phyloP scores from a whole-genome alignment of 2,888 invertebrate species.

The Pristionchus exspectatus region DNA sequence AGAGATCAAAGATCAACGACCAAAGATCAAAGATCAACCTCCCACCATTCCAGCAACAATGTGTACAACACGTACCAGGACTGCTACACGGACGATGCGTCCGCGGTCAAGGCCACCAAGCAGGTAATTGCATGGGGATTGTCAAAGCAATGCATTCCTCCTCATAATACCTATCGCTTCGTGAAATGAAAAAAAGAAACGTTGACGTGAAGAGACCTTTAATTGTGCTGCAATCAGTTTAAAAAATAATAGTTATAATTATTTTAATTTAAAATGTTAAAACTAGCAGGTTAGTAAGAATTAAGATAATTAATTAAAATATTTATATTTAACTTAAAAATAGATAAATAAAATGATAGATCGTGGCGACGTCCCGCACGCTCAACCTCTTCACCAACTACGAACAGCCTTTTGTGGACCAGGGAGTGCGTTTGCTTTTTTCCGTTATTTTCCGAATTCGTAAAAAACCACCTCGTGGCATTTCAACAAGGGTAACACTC shows the following conservation, averaged over 20 bases:
- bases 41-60: slow-evolving; percentile 63
- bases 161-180: too few relatives aligned
- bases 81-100: slow-evolving; percentile 60
- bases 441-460: too few relatives aligned
- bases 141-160: too few relatives aligned
- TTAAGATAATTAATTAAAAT: background rate
- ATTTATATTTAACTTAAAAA: too few relatives aligned
- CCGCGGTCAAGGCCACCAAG: slow-evolving; percentile 32
- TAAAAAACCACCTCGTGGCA: too few relatives aligned
- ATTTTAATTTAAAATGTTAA: too few relatives aligned
- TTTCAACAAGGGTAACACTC: too few relatives aligned
- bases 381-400: slow-evolving; percentile 60
- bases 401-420: slow-evolving; percentile 65
- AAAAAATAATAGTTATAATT: too few relatives aligned
- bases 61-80: slow-evolving; percentile 73
- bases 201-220: too few relatives aligned
- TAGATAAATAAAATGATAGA: background rate
- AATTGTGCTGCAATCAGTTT: too few relatives aligned
- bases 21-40: background rate
- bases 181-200: too few relatives aligned
- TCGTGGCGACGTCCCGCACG: slow-evolving; percentile 19
- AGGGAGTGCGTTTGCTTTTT: slow-evolving; percentile 59
- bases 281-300: too few relatives aligned
- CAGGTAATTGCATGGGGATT: background rate
- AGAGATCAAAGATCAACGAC: background rate